Base-by-base conservation (phyloP, 1,140 invertebrate genomes). In the Sycophila sp. region DNA sequence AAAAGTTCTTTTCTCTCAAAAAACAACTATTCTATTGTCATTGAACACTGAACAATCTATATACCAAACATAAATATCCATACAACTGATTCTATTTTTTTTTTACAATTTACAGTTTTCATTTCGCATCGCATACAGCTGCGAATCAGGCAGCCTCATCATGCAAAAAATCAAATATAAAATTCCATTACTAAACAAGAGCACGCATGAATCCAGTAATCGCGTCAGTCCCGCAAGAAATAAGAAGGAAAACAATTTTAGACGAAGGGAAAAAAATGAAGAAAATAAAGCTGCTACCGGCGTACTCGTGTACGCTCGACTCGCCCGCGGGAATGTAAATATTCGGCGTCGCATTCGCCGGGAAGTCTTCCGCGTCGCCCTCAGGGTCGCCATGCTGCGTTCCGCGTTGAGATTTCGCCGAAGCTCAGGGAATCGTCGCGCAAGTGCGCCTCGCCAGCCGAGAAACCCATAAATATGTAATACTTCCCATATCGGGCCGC, bases 391-490 rank as follows among this genome's bases (percentile, higher is more conserved):
- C n/a, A n/a, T n/a, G n/a, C n/a, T n/a, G n/a, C 79, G 80, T 84
- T 83, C 78, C 80, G 78, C 76, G 71, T 76, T 76, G 71, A 83
- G 80, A 83, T 84, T 84, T 81, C 75, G 76, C 69, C 79, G 83
- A 86, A 85, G 84, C n/a, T n/a, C n/a, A n/a, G n/a, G n/a, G n/a
- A n/a, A 84, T 85, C 80, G 82, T 80, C 81, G 56, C n/a, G n/a
- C 40, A 19, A 15, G n/a, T 28, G 5, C 56, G 58, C 15, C 13
- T n/a, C 40, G 19, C 22, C 28, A 47, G 38, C 56, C 81, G 79
- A 80, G 83, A n/a, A n/a, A 76, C 80, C 85, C 84, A 86, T 86
- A 86, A 86, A 86, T 85, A 85, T 85, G 84, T 84, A 85, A 85
- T 85, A 83, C 81, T 77, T 80, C 60, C 69, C 75, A 76, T 81